Evolutionary conservation across 2,888 invertebrate genomes (phyloP).

Genomic region (Myathropa florea): DNA sequence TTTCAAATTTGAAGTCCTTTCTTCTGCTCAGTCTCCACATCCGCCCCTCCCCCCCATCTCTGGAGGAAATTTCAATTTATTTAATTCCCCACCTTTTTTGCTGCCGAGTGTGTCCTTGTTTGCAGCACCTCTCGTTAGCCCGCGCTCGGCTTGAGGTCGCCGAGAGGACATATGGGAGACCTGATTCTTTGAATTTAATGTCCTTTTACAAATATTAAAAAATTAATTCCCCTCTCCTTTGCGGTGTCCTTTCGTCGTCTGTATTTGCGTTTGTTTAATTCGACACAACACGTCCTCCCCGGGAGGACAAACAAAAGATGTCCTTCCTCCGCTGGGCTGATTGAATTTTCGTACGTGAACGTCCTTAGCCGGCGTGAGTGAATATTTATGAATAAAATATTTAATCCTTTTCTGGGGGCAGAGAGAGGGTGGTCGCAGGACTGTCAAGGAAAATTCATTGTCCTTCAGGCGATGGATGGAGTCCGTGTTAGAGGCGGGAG

Average conservation of each 20-base stretch:
- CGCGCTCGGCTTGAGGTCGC: constrained; percentile 3
- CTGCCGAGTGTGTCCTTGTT: constrained; percentile 31
- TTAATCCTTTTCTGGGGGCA: constrained; percentile 34
- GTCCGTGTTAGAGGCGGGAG: background rate
- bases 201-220: constrained; percentile 71
- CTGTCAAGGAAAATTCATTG: constrained; percentile 57
- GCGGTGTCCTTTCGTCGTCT: constrained; percentile 41
- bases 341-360: too few relatives aligned
- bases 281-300: constrained; percentile 51
- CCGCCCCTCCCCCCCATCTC: constrained; percentile 6
- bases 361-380: background rate
- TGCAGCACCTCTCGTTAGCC: constrained; percentile 51
- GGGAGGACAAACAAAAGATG: constrained; percentile 8
- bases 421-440: background rate
- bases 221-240: constrained; percentile 51
- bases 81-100: constrained; percentile 41
- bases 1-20: constrained; percentile 65
- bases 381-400: constrained; percentile 66
- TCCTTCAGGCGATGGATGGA: constrained; percentile 20
- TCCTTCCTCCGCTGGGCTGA: constrained; percentile 19
- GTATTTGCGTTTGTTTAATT: constrained; percentile 69
- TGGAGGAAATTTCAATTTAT: constrained; percentile 55
- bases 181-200: constrained; percentile 56
- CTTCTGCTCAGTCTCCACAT: constrained; percentile 20
- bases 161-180: constrained; percentile 37